A percentile compares a stretch with the other conserved stretches of the same genome.
These are phyloP conservation scores for Zoanthus sociatus DNA, from an alignment of 92 coral and sea anemone species.

Conservation along the genomic window DNA sequence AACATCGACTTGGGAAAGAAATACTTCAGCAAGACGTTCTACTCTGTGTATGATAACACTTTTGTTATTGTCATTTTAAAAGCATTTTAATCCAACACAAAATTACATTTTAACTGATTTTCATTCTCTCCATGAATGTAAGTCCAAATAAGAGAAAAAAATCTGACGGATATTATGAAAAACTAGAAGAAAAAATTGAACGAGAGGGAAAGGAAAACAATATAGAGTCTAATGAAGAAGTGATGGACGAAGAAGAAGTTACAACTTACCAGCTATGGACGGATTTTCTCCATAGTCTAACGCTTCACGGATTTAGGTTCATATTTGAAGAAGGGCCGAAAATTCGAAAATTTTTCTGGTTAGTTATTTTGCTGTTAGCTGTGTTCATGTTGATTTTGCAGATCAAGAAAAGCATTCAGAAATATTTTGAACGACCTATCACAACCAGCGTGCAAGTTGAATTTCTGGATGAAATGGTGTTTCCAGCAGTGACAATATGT, in stretches of 20 bases:
- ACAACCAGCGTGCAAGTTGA: constrained; percentile 98
- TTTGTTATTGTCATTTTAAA: neutral
- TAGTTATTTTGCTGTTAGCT: constrained; percentile 76
- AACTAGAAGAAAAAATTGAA: constrained; percentile 60
- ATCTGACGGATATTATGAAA: constrained; percentile 30
- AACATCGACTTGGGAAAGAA: constrained; percentile 11
- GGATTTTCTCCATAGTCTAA: constrained; percentile 90
- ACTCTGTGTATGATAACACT: neutral
- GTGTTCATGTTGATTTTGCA: constrained; percentile 81
- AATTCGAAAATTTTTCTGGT: constrained; percentile 87
- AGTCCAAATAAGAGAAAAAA: constrained; percentile 30
- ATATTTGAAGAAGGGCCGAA: constrained; percentile 90
- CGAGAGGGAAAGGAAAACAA: constrained; percentile 40
- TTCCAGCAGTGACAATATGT: constrained; percentile 97
- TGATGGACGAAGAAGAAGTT: constrained; percentile 55
- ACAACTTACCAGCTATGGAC: constrained; percentile 81
- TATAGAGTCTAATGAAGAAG: constrained; percentile 37
- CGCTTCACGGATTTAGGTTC: constrained; percentile 96
- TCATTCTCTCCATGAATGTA: constrained; percentile 34
- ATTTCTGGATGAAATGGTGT: constrained; percentile 87
- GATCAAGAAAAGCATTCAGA: constrained; percentile 89
- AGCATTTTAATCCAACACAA: constrained; percentile 10
- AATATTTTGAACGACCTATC: constrained; percentile 93
- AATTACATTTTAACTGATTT: neutral
- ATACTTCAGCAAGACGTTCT: neutral